A percentile compares a stretch with the other conserved stretches of the same genome.
Evolutionary conservation across 2,113 vertebrate genomes (phyloP).

Genomic region (Tetraodon nigroviridis): DNA sequence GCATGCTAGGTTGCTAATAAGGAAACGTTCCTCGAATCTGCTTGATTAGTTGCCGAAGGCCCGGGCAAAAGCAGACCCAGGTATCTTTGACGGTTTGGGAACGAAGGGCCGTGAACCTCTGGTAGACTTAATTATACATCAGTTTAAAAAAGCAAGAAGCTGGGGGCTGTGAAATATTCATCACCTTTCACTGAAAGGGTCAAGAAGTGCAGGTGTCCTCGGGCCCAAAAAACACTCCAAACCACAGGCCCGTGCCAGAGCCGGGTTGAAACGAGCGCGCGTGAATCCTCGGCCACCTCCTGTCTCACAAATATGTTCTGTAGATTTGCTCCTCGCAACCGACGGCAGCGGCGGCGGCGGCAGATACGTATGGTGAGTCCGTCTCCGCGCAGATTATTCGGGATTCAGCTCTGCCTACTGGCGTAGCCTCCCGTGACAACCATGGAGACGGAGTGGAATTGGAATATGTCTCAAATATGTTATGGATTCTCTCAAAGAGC

Average conservation of each 20-base stretch:
- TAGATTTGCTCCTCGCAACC: constrained; percentile 36
- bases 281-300: constrained; percentile 24
- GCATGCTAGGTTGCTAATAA: no score
- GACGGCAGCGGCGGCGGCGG: constrained; percentile 44
- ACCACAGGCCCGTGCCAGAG: constrained; percentile 4
- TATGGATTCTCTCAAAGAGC: constrained; percentile 44
- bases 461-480: constrained; percentile 49
- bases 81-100: no score
- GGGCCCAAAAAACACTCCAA: constrained; percentile 1
- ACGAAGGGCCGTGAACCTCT: no score
- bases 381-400: constrained; percentile 57
- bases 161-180: neutral
- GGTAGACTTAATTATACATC: neutral
- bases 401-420: constrained; percentile 56
- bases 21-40: no score
- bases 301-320: constrained; percentile 23
- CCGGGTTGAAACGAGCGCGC: constrained; percentile 9
- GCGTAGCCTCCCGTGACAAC: constrained; percentile 61
- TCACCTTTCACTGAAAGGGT: constrained; percentile 8
- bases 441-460: constrained; percentile 36
- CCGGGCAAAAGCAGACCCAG: no score
- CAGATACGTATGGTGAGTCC: constrained; percentile 37
- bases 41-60: no score
- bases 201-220: neutral
- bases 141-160: neutral